Base-by-base conservation (phyloP, 2,113 vertebrate species). In the Lepidothrix coronata region DNA sequence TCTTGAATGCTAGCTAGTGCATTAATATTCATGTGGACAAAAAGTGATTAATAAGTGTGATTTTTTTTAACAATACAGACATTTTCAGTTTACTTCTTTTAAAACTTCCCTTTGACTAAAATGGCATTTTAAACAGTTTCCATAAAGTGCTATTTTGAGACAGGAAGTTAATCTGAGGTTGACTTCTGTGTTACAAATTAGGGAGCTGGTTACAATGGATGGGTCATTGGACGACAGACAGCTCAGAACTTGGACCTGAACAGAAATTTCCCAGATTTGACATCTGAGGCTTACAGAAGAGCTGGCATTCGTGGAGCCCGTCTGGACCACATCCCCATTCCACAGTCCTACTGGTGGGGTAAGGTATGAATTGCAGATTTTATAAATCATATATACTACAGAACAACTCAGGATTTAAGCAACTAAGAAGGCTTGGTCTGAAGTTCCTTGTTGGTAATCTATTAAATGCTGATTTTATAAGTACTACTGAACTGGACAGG, bases 211-310 rank as follows among this genome's bases (percentile, higher is more conserved):
- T 98, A 99, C 95, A 99, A 99, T 1, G 98, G 99, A 54, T 99
- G 99, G 99, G 98, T 98, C 22, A 99, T 98, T 0, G 99, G 99
- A 22, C 97, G 99, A 41, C 97, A 98, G 82, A 99, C 99, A 7
- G 98, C 99, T 3, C 99, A 99, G 97, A 99, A 98, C 96, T 96
- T 99, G 46, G 99, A 99, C 93, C 98, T 99, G 84, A 99, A 99
- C 97, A 98, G 99, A 68, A 99, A 99, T 96, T 99, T 99, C 95
- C 99, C 99, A 0, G 99, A 99, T 97, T 97, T 99, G 86, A 99
- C 99, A 0, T 98, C 99, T 0, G 94, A 99, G 89, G 98, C 98
- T 93, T 99, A 99, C 97, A 98, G 98, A 70, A 98, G 99, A 83
- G 98, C 98, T 3, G 98, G 97, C 44, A 97, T 98, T 80, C 98